Evolutionary conservation across 2,113 vertebrate species (phyloP), one percentile per base, ranked within the genome.

Genomic region (Pedetes capensis): DNA sequence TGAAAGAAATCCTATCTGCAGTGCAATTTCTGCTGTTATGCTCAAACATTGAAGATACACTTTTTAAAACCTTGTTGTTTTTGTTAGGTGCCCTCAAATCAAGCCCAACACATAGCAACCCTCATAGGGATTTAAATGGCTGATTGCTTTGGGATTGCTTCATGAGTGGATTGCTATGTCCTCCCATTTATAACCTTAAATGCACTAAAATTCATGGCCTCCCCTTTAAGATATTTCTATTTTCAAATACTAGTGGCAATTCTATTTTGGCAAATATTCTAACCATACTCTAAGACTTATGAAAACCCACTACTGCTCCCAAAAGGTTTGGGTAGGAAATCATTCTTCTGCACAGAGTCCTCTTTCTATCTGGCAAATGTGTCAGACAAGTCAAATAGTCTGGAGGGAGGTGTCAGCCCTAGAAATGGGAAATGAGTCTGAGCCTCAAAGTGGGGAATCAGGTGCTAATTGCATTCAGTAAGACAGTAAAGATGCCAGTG

Each of bases 401-500:
- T 97, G 86, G 90, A 95, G 39, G 72, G 91, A 97, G 64, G 66
- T 95, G 87, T 97, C 92, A 95, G 59, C 87, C 88, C 86, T 47
- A 89, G 55, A 96, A 98, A 87, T 0, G 63, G 74, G 71, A 97
- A 96, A 96, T 82, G 16, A 72, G 42, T 37, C 63, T 84, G 86
- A 95, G 49, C 71, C 27, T 87, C 80, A 93, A 64, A 93, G 91
- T 5, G 63, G 78, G 83, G 91, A 95, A 92, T 97, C 2, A 8
- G 57, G 42, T 97, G 87, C 89, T 98, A 97, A 95, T 95, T 97
- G 39, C 91, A 95, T 96, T 96, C 72, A 94, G 95, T 57, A 93
- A 94, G 78, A 82, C 2, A 44, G 86, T 76, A 92, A 42, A 87
- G 80, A 72, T 57, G 11, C 47, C 97, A 82, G 69, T 27, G 29